phyloP scores from a whole-genome alignment of 2,113 vertebrate genomes.

The Lynx canadensis region DNA sequence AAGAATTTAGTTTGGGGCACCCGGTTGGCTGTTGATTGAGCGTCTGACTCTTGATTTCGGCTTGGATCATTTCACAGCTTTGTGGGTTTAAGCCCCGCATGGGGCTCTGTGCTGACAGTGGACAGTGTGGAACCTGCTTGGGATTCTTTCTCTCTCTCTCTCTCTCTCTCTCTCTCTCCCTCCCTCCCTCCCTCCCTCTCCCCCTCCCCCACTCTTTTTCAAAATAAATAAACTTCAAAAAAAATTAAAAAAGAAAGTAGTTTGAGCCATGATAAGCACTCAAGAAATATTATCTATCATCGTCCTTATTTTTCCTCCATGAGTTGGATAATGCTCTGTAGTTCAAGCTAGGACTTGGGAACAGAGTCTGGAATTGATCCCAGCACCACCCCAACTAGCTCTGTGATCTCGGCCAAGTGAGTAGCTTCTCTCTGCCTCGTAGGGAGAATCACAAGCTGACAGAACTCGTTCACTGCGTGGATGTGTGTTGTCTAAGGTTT shows the following conservation, averaged over 20 bases:
- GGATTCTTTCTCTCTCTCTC: too few relatives aligned
- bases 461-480: not conserved
- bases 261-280: not conserved
- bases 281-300: not conserved
- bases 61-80: too few relatives aligned
- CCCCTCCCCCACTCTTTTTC: too few relatives aligned
- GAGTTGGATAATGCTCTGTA: not conserved
- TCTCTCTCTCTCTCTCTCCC: accelerated
- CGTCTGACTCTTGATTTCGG: too few relatives aligned
- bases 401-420: not conserved
- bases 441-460: not conserved
- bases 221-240: too few relatives aligned
- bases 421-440: not conserved
- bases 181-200: too few relatives aligned
- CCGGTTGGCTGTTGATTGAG: too few relatives aligned
- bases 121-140: too few relatives aligned
- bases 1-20: not conserved
- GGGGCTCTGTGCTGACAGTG: too few relatives aligned
- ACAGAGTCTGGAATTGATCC: not conserved
- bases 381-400: not conserved
- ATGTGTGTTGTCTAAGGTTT: not conserved
- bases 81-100: too few relatives aligned
- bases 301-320: not conserved
- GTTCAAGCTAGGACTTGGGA: not conserved
- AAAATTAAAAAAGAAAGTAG: not conserved